Percentiles rank a stretch among this genome's conserved stretches.
These are phyloP conservation scores for Azorinus chamasolen DNA, from an alignment of 2,888 invertebrate genomes.

Conservation along the genomic window DNA sequence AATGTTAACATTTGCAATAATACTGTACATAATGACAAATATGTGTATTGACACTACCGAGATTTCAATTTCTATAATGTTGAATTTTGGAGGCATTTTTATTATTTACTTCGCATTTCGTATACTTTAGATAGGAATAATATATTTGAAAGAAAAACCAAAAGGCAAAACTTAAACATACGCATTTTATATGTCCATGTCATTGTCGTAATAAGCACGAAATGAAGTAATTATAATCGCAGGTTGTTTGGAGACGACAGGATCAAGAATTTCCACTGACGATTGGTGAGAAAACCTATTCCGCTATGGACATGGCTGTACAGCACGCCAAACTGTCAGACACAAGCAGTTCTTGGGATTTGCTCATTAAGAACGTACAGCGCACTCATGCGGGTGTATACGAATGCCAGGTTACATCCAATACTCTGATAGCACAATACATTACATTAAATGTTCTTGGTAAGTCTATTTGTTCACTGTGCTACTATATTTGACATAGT, in stretches of 20 bases:
- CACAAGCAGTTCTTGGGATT: conserved; percentile 71
- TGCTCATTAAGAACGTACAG: conserved; percentile 71
- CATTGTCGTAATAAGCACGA: too few species aligned
- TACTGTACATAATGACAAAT: too few species aligned
- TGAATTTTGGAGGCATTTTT: too few species aligned
- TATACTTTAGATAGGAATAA: too few species aligned
- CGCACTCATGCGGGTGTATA: conserved; percentile 71
- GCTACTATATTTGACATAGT: too few species aligned
- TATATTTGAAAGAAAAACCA: too few species aligned
- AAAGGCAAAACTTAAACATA: too few species aligned
- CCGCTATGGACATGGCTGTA: conserved; percentile 61
- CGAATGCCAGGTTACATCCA: conserved; percentile 77
- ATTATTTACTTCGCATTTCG: too few species aligned
- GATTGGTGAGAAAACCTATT: conserved; percentile 73
- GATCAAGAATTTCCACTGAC: conserved; percentile 71
- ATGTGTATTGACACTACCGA: too few species aligned
- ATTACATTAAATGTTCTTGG: conserved; percentile 72
- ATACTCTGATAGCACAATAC: conserved; percentile 64
- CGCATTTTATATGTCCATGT: too few species aligned
- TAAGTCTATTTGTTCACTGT: conserved; percentile 54
- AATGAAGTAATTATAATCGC: neutral
- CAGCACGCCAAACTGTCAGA: conserved; percentile 53
- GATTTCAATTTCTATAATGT: too few species aligned
- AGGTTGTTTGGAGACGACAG: conserved; percentile 77
- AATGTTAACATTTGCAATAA: too few species aligned